Evolutionary conservation across 2,888 invertebrate genomes (phyloP).

Genomic region (Drosophila meridiana): DNA sequence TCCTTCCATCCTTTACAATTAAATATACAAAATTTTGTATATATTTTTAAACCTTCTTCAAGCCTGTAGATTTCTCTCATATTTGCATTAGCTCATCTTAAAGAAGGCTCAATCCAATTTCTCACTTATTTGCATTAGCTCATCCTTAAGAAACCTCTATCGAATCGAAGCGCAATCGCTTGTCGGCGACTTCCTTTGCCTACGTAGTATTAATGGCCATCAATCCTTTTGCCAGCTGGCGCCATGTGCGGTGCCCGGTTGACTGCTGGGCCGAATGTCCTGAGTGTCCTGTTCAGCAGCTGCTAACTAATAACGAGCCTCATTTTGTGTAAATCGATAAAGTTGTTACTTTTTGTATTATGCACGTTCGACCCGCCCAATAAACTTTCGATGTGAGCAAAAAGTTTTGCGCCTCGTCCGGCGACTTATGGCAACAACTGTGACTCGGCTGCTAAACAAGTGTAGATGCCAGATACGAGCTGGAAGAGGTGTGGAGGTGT

Average conservation of each 20-base stretch:
- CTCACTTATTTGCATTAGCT: no score
- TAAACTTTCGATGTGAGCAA: slow-evolving; percentile 53
- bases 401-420: slow-evolving; percentile 58
- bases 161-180: not conserved
- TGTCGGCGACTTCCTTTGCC: not conserved
- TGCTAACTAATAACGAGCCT: slow-evolving; percentile 77
- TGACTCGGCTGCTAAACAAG: slow-evolving; percentile 17
- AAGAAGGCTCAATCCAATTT: not conserved
- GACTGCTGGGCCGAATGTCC: slow-evolving; percentile 15
- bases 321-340: slow-evolving; percentile 78
- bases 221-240: slow-evolving; percentile 37
- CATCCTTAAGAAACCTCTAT: not conserved
- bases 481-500: not conserved
- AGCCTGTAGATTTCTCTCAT: not conserved
- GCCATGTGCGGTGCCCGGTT: slow-evolving; percentile 13
- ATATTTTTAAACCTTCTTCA: not conserved
- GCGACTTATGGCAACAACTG: slow-evolving; percentile 31
- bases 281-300: slow-evolving; percentile 41
- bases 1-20: no score
- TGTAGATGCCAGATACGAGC: not conserved
- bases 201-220: slow-evolving; percentile 3
- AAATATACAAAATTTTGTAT: not conserved
- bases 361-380: slow-evolving; percentile 56
- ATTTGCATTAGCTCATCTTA: not conserved
- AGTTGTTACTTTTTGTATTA: slow-evolving; percentile 69